phyloP scores from a whole-genome alignment of 2,113 vertebrate species.

The Plecotus auritus region DNA sequence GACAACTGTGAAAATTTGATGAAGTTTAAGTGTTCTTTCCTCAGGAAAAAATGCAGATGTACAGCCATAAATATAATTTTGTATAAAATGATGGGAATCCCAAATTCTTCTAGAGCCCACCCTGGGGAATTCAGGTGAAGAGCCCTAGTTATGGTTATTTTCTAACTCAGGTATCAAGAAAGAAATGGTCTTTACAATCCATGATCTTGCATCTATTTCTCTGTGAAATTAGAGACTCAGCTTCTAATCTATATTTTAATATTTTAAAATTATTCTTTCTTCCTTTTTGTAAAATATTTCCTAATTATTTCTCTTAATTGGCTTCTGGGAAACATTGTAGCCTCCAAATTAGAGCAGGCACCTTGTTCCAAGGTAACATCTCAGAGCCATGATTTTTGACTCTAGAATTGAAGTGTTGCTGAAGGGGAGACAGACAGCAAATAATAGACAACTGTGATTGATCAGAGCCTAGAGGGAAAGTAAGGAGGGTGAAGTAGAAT shows the following conservation, averaged over 20 bases:
- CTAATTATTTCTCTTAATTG: background rate
- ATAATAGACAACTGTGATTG: background rate
- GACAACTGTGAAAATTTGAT: background rate
- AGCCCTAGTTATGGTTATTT: background rate
- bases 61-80: background rate
- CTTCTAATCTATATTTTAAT: background rate
- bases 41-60: background rate
- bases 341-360: background rate
- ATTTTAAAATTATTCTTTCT: background rate
- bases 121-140: background rate
- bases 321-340: background rate
- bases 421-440: background rate
- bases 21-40: background rate
- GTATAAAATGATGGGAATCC: background rate
- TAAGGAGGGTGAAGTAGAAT: background rate
- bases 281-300: background rate
- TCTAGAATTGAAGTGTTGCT: background rate
- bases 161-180: background rate
- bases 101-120: background rate
- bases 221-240: background rate
- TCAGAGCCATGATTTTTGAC: background rate
- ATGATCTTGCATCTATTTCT: background rate
- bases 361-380: background rate
- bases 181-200: background rate
- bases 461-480: background rate